Base-by-base conservation (phyloP, 2,113 vertebrate species). In the Pipa parva region DNA sequence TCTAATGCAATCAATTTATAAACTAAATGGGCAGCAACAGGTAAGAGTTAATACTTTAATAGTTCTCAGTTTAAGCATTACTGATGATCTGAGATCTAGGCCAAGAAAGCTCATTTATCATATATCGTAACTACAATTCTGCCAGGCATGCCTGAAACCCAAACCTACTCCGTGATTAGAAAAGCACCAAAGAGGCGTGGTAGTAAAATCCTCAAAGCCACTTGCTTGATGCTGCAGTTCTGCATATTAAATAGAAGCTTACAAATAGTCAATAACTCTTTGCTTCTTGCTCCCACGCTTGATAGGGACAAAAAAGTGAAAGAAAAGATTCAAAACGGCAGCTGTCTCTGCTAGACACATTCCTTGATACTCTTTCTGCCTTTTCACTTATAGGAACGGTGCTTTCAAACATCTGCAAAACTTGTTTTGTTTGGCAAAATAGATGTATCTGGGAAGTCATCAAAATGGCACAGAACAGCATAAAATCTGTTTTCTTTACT, bases 191-290 rank as follows among this genome's bases (percentile, higher is more conserved):
- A 74, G 78, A 78, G 80, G 81, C 18, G 71, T 78, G 82, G 78
- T 69, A 73, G 80, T 51, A 68, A 76, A 78, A 79, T 78, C 78
- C 61, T 74, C 71, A 77, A 73, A 83, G 69, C 68, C 78, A 0
- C 73, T 77, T 85, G 84, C 83, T 84, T 77, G 79, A 79, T 75
- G 78, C 76, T 77, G 80, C 85, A 84, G 82, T 86, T 80, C 83
- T 90, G 92, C 87, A 93, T 93, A 88, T 91, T 91, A 87, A 90
- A 73, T 78, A 92, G 91, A 79, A 89, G 88, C 79, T 81, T 87
- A 91, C 83, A 83, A 84, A 83, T 71, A 85, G 89, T 88, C 86
- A 86, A 70, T 84, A 84, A 70, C 17, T 70, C 46, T 26, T 58
- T 89, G 84, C 76, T 76, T 76, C 75, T 74, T 76, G 83, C 88